Percentiles rank a stretch among this genome's conserved stretches.
Evolutionary conservation across 2,888 invertebrate species (phyloP).

Genomic region (Lamproptera curius): DNA sequence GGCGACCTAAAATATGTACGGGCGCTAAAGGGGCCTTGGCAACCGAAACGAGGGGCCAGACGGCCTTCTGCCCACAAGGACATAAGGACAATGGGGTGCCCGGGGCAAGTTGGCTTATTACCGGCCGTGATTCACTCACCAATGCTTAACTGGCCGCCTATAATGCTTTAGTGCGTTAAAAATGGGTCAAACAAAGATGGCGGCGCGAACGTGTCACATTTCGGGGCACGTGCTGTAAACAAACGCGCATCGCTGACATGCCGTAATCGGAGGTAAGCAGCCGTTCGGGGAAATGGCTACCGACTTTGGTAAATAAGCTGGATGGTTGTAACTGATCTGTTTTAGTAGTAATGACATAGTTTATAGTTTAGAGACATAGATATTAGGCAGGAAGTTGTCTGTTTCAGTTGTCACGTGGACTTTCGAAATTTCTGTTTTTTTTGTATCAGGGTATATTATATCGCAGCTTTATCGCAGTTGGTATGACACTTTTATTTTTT

Average conservation of each 20-base stretch:
- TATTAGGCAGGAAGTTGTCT: too few species aligned
- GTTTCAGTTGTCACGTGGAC: too few species aligned
- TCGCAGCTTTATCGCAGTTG: too few species aligned
- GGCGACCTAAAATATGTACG: slow-evolving; percentile 20
- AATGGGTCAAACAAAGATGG: slow-evolving; percentile 9
- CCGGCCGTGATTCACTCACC: slow-evolving; percentile 50
- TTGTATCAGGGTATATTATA: too few species aligned
- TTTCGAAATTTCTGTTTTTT: too few species aligned
- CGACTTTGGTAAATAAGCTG: too few species aligned
- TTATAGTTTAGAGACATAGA: too few species aligned
- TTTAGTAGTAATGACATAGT: too few species aligned
- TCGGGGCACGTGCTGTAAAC: slow-evolving; percentile 29
- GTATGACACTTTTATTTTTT: too few species aligned
- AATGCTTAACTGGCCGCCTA: slow-evolving; percentile 29
- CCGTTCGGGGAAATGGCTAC: slow-evolving; percentile 18
- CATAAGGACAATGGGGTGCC: slow-evolving; percentile 55
- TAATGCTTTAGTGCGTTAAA: slow-evolving; percentile 34
- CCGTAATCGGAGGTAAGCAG: slow-evolving; percentile 47
- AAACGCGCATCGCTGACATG: slow-evolving; percentile 38
- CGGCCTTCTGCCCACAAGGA: slow-evolving; percentile 60
- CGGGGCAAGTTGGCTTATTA: slow-evolving; percentile 35
- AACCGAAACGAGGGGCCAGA: slow-evolving; percentile 36
- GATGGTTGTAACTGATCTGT: too few species aligned
- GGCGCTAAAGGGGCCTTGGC: slow-evolving; percentile 32
- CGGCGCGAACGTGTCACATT: too few species aligned